Percentiles rank a stretch among this genome's conserved stretches.
Conservation (phyloP, 2,888 invertebrate genomes). For the Macrophya alboannulata region DNA sequence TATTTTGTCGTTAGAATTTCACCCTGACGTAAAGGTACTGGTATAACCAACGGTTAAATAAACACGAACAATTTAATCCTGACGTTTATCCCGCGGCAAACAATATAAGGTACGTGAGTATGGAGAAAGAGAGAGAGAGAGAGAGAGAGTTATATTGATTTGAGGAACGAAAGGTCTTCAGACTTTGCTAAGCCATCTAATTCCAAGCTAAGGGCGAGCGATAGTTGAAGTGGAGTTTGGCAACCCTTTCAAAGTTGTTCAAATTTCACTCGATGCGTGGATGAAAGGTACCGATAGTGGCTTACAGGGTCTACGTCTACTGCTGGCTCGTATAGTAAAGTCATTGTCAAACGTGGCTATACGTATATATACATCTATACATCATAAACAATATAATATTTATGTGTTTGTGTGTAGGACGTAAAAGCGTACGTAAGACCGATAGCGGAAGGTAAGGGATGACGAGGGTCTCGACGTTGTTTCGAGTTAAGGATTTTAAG, state of each 20-base stretch:
- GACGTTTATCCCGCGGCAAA: conserved; percentile 34
- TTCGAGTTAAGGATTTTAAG: background rate
- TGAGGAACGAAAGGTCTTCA: conserved; percentile 40
- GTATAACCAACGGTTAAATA: conserved; percentile 38
- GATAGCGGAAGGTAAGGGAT: background rate
- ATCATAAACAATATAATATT: background rate
- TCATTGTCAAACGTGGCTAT: conserved; percentile 1
- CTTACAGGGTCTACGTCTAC: background rate
- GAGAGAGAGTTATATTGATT: conserved; percentile 46
- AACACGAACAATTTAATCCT: conserved; percentile 38
- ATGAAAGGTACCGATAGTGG: conserved; percentile 35
- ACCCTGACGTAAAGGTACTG: background rate
- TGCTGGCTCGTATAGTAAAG: background rate
- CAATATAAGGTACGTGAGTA: background rate
- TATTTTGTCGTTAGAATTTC: conserved; percentile 16
- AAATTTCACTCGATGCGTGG: conserved; percentile 33
- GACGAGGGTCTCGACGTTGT: conserved; percentile 24
- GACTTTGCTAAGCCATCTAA: conserved; percentile 41
- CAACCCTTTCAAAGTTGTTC: conserved; percentile 44
- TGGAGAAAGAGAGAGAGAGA: background rate
- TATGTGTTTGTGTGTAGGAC: background rate
- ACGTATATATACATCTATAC: no score
- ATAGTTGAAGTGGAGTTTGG: conserved; percentile 44
- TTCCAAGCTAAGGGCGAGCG: conserved; percentile 40
- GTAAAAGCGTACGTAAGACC: conserved; percentile 6